Evolutionary conservation across 2,888 invertebrate genomes (phyloP).

Genomic region (Callyntrura sp.): DNA sequence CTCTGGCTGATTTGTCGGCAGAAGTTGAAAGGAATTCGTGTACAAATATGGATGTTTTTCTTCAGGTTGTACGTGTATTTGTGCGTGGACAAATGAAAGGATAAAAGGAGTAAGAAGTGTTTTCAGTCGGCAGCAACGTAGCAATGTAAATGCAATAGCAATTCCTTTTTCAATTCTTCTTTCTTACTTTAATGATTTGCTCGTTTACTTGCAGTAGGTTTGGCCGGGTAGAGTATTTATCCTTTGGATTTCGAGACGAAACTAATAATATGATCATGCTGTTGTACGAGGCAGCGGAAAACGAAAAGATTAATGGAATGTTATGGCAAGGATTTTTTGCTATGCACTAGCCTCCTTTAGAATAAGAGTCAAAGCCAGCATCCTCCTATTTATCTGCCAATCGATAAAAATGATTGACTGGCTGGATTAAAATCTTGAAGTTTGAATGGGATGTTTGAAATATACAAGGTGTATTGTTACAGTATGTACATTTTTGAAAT

Average conservation of each 20-base stretch:
- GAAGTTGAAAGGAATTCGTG: constrained; percentile 6
- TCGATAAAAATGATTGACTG: constrained; percentile 59
- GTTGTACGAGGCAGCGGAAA: constrained; percentile 15
- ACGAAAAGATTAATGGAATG: constrained; percentile 66
- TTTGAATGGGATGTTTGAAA: constrained; percentile 7
- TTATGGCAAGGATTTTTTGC: constrained; percentile 18
- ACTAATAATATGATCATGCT: background rate
- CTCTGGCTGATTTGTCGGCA: background rate
- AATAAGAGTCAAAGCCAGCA: constrained; percentile 16
- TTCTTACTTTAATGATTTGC: background rate
- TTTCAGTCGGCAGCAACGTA: background rate
- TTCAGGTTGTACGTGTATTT: background rate
- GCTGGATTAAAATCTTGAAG: constrained; percentile 48
- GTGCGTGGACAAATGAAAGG: constrained; percentile 25
- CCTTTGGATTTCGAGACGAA: background rate
- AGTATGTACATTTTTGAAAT: background rate
- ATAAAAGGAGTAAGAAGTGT: background rate
- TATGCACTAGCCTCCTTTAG: constrained; percentile 22
- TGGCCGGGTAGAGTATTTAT: background rate
- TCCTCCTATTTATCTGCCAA: constrained; percentile 33
- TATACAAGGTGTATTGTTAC: constrained; percentile 13
- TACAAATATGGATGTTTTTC: constrained; percentile 42
- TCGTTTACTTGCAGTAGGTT: background rate
- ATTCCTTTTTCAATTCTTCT: background rate
- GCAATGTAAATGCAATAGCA: background rate